These are phyloP conservation scores for Enteromius fasciolatus DNA, from an alignment of 2,797 vertebrate species.

Conservation along the genomic window DNA sequence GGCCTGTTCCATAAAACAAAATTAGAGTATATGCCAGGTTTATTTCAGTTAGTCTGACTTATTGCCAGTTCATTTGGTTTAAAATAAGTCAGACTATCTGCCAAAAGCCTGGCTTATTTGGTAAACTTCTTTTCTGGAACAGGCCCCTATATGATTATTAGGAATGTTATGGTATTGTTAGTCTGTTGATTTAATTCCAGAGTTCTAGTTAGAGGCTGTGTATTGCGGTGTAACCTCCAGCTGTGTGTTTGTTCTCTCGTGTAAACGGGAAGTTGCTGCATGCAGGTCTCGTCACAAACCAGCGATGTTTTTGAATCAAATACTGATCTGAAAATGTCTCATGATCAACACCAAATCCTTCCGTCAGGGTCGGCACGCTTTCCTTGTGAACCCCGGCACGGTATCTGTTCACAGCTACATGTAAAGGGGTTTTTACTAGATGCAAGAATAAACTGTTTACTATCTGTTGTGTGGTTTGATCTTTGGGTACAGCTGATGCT, in stretches of 20 bases:
- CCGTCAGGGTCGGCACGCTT: slow-evolving; percentile 19
- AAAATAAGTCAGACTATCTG: too few species aligned
- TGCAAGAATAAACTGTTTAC: slow-evolving; percentile 70
- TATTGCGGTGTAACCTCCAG: not conserved
- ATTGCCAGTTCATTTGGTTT: too few species aligned
- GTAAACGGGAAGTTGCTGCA: slow-evolving; percentile 9
- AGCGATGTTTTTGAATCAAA: slow-evolving; percentile 21
- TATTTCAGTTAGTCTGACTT: too few species aligned
- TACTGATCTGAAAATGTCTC: slow-evolving; percentile 29
- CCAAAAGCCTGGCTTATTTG: too few species aligned
- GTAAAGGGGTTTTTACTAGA: slow-evolving; percentile 77
- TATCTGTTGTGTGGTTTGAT: slow-evolving; percentile 49
- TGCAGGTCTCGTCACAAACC: slow-evolving; percentile 32
- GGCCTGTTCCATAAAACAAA: too few species aligned
- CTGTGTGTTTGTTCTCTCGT: not conserved
- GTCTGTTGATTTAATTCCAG: not conserved
- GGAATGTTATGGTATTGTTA: not conserved
- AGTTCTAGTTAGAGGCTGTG: not conserved
- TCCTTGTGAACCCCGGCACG: slow-evolving; percentile 63
- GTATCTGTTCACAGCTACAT: slow-evolving; percentile 31
- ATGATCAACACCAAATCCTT: slow-evolving; percentile 15
- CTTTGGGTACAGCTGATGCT: not conserved
- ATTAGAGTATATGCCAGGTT: too few species aligned
- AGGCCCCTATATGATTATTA: not conserved
- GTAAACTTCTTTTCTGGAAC: too few species aligned